Evolutionary conservation across 2,797 vertebrate species (phyloP).

Genomic region (Hephaestus fuliginosus): DNA sequence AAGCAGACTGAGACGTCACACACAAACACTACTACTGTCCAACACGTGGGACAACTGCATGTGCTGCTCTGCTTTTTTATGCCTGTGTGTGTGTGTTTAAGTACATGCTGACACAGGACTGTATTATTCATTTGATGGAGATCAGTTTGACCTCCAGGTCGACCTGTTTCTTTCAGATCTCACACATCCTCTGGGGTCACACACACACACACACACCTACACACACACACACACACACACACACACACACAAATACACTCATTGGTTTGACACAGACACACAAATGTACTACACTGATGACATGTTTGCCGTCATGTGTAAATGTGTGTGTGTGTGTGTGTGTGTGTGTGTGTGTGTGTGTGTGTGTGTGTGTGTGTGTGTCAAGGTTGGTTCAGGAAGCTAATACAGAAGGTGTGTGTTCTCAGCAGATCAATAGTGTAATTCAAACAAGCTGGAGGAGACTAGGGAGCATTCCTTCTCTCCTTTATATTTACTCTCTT

Average conservation of each 20-base stretch:
- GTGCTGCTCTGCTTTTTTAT: neutral
- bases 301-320: slow-evolving; percentile 16
- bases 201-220: slow-evolving; percentile 6
- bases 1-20: neutral
- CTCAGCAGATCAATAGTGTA: slow-evolving; percentile 50
- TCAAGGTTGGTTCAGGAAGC: slow-evolving; percentile 26
- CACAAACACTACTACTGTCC: neutral
- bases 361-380: slow-evolving; percentile 14
- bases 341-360: slow-evolving; percentile 26
- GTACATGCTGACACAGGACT: slow-evolving; percentile 55
- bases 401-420: slow-evolving; percentile 35
- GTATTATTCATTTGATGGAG: slow-evolving; percentile 60
- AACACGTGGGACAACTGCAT: neutral
- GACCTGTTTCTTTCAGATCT: slow-evolving; percentile 40
- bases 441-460: slow-evolving; percentile 45
- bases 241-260: slow-evolving; percentile 5
- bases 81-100: neutral
- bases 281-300: slow-evolving; percentile 25
- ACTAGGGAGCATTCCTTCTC: neutral
- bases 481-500: neutral
- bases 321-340: slow-evolving; percentile 23
- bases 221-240: slow-evolving; percentile 20
- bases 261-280: slow-evolving; percentile 26
- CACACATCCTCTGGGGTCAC: slow-evolving; percentile 16
- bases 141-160: slow-evolving; percentile 64